Evolutionary conservation across 2,888 invertebrate species (phyloP), one percentile per base, ranked within the genome.

Genomic region (Sepiola atlantica): DNA sequence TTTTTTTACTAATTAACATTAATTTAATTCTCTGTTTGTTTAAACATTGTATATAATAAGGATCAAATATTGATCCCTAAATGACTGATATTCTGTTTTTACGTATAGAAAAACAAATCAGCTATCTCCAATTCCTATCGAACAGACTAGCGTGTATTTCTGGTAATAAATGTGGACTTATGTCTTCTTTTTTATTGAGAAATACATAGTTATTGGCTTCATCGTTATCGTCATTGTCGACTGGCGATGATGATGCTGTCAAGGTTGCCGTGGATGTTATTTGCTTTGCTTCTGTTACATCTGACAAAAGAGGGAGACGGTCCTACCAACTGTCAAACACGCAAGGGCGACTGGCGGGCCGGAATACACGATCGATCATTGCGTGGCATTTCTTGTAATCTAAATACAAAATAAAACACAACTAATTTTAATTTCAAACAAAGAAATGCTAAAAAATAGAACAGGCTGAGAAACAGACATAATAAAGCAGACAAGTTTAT

Each of bases 341-440:
- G n/a, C n/a, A 77, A 77, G n/a, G 10, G 77, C 77, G 77, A 77
- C 77, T 77, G 77, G 77, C 77, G 4, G n/a, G n/a, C n/a, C n/a
- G 77, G 77, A 77, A 77, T n/a, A 77, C 16, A n/a, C 77, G n/a
- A 77, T 77, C 77, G 77, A 77, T 77, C 77, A 77, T 77, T 77
- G n/a, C 3, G 77, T 77, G 77, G n/a, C 77, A 77, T 14, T 61
- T 77, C 77, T 77, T 77, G n/a, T 77, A 12, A 77, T 0, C n/a
- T 16, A n/a, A 14, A 77, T 4, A 77, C 0, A 61, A 8, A 28
- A 28, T 24, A 28, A 61, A 1, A 61, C 8, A 61, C 2, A 8
- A 20, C 8, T 8, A 16, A n/a, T 45, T 45, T 45, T 45, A 16
- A 77, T 16, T 77, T 12, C n/a, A 77, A n/a, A 77, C 16, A n/a